Percentiles rank a stretch among this genome's conserved stretches.
Evolutionary conservation across 1,140 invertebrate genomes (phyloP).

Genomic region (Hormaphis cornu): DNA sequence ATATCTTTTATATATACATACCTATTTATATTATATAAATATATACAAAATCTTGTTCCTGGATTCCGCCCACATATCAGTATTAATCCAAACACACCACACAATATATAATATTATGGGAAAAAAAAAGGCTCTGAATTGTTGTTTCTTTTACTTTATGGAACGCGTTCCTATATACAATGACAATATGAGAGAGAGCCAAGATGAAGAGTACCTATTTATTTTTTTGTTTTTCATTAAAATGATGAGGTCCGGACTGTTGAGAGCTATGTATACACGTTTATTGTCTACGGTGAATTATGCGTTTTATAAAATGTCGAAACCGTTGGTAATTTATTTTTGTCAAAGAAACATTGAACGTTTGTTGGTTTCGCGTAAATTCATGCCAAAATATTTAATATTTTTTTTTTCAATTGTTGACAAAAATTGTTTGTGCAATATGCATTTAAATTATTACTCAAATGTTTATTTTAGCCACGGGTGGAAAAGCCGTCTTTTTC

Average conservation of each 20-base stretch:
- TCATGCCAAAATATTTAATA: slow-evolving; percentile 4
- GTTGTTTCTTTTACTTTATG: slow-evolving; percentile 15
- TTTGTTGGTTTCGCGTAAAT: not conserved
- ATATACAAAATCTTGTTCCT: not conserved
- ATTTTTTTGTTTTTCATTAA: not conserved
- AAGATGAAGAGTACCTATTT: not conserved
- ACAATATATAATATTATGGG: no score
- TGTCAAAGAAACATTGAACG: not conserved
- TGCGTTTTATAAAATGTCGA: not conserved
- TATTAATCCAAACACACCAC: slow-evolving; percentile 2
- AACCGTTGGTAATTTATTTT: not conserved
- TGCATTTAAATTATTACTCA: not conserved
- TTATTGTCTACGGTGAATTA: not conserved
- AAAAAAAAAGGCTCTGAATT: not conserved
- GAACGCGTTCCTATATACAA: slow-evolving; percentile 11
- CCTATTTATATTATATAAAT: not conserved
- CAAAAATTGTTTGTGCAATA: not conserved
- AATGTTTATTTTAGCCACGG: slow-evolving; percentile 10
- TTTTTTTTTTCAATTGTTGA: not conserved
- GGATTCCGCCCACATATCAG: slow-evolving; percentile 30
- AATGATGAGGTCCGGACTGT: not conserved
- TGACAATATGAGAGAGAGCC: slow-evolving; percentile 12
- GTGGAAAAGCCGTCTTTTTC: not conserved
- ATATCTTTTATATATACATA: not conserved
- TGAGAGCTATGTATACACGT: not conserved